These are phyloP conservation scores for Eidolon dupreanum DNA, from an alignment of 2,797 vertebrate species.

Conservation along the genomic window DNA sequence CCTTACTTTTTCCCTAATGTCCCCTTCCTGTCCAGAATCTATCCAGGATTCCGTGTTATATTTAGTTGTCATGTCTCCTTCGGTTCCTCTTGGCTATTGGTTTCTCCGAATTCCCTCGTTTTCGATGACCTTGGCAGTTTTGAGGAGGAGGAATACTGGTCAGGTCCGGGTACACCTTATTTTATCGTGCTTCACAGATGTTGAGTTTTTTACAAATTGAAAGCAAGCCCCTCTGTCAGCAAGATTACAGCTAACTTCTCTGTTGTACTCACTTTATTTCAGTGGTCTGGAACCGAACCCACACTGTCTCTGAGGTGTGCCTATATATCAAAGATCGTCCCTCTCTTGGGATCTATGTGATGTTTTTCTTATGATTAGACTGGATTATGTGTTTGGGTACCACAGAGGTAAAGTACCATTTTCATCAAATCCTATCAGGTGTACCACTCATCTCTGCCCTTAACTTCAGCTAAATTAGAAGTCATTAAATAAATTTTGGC, in stretches of 20 bases:
- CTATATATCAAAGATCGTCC: neutral
- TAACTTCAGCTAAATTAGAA: neutral
- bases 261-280: neutral
- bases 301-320: neutral
- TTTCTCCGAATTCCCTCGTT: neutral
- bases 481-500: neutral
- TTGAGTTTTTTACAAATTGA: neutral
- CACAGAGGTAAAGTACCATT: neutral
- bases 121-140: neutral
- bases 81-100: neutral
- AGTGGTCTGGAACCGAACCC: neutral
- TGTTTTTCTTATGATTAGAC: neutral
- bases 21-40: neutral
- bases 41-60: fast-evolving
- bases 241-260: neutral
- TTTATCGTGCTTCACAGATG: neutral
- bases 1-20: neutral
- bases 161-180: too few species aligned
- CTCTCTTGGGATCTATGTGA: neutral
- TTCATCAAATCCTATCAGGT: fast-evolving
- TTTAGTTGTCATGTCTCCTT: neutral
- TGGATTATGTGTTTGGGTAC: neutral
- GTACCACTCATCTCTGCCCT: fast-evolving
- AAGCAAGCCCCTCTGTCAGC: neutral
- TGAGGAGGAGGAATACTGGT: neutral